Base-by-base conservation (phyloP, 2,888 invertebrate genomes). In the Polietes domitor region DNA sequence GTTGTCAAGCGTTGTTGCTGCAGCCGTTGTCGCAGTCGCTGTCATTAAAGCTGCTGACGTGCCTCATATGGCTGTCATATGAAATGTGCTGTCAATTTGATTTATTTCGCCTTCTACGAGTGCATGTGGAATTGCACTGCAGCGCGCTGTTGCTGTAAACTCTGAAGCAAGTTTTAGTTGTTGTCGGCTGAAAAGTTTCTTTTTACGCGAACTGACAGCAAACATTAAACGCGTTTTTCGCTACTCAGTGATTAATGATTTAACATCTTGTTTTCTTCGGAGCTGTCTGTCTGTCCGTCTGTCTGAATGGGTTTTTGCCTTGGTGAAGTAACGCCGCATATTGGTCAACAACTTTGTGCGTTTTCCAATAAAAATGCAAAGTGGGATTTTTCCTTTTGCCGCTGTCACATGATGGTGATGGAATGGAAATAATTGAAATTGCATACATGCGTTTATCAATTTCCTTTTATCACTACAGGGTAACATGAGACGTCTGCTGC, bases 1-100 rank as follows among this genome's bases (percentile, higher is more conserved):
- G 65, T 21, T 17, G 12, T 37, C 65, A 17, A 41, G 47, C 47
- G 55, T 41, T 75, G 78, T 72, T 84, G 77, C 74, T 75, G 77
- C 32, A 9, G 41, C 65, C 21, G 9, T 65, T 37, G 41, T 17
- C 58, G 50, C 50, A 4, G 17, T 37, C 21, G 68, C 68, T 68
- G 68, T 68, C 68, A 68, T 41, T 68, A 43, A 58, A 24, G 32
- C 43, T 76, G 81, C 68, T 84, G 81, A 81, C 78, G 77, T 72
- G 55, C 65, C 61, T 84, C 81, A 84, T 84, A 81, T 78, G 78
- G 75, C 81, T 84, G 84, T 81, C 84, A 84, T 84, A 76, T 73
- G 75, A 83, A 84, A 81, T 81, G 75, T 81, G 84, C 84, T 84
- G 84, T 84, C 84, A 84, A 81, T 72, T 75, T 84, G 84, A 84